Conservation (phyloP, 2,113 vertebrate species). For the Abramis brama region DNA sequence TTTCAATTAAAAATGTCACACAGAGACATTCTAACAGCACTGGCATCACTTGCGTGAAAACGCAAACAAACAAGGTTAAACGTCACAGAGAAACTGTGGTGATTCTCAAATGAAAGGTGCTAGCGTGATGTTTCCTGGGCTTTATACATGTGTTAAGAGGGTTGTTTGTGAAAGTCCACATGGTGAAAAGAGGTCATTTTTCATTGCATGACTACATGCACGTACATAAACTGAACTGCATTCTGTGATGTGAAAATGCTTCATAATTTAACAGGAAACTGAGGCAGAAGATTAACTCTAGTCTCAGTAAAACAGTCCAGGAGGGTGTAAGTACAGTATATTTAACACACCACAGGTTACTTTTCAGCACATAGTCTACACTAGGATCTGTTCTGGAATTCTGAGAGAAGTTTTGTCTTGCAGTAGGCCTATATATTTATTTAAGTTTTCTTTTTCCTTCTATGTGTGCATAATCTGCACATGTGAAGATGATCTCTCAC, state of each 20-base stretch:
- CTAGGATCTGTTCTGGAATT: not conserved
- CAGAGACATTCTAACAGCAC: too few relatives aligned
- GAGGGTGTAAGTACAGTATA: not conserved
- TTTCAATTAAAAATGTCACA: too few relatives aligned
- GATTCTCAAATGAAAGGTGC: too few relatives aligned
- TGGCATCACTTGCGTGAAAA: too few relatives aligned
- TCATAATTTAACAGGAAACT: not conserved
- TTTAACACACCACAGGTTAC: not conserved
- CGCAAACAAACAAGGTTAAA: too few relatives aligned
- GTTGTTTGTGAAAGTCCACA: too few relatives aligned
- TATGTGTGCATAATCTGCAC: not conserved
- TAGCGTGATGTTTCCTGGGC: too few relatives aligned
- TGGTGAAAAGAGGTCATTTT: too few relatives aligned
- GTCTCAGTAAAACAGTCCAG: not conserved
- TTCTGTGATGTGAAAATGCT: not conserved
- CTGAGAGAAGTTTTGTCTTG: not conserved
- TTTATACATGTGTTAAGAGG: too few relatives aligned
- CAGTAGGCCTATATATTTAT: not conserved
- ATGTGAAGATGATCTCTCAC: not conserved
- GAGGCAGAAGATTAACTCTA: not conserved
- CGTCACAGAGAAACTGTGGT: too few relatives aligned
- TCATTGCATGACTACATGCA: not conserved
- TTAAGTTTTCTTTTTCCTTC: not conserved
- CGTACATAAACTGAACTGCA: not conserved
- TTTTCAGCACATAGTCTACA: not conserved